These are phyloP conservation scores for Ochlodes sylvanus DNA, from an alignment of 2,888 invertebrate species.

Conservation along the genomic window DNA sequence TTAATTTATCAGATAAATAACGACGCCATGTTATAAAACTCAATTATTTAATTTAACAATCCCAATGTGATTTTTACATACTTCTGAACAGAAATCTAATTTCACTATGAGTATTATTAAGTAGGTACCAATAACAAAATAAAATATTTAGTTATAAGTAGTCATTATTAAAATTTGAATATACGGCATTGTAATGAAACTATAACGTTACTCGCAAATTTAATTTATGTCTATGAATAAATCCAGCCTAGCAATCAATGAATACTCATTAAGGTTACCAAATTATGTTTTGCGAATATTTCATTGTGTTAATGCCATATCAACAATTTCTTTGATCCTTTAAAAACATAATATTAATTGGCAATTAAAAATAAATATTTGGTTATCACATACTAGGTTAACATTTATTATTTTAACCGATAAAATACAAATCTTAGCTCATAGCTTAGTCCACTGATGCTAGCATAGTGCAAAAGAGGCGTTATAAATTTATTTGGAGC, in stretches of 20 bases:
- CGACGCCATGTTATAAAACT: background rate
- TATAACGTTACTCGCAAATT: too few species aligned
- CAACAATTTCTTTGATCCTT: too few species aligned
- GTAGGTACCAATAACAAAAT: too few species aligned
- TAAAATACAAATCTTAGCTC: background rate
- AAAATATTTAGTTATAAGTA: too few species aligned
- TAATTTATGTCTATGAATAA: too few species aligned
- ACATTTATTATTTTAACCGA: background rate
- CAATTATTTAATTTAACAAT: background rate
- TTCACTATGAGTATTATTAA: background rate
- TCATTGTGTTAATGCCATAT: too few species aligned
- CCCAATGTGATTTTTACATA: background rate
- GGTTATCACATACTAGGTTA: background rate
- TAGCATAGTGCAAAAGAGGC: background rate
- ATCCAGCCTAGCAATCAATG: too few species aligned
- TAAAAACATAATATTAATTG: too few species aligned
- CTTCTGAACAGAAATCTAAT: background rate
- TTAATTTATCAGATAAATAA: background rate
- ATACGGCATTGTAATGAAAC: too few species aligned
- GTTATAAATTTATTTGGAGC: constrained; percentile 4
- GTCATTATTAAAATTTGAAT: too few species aligned
- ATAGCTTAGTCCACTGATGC: background rate
- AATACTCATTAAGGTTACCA: too few species aligned
- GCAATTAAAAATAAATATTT: background rate
- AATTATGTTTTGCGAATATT: too few species aligned